phyloP scores from a whole-genome alignment of 1,140 invertebrate genomes.

The Drosophila teissieri region DNA sequence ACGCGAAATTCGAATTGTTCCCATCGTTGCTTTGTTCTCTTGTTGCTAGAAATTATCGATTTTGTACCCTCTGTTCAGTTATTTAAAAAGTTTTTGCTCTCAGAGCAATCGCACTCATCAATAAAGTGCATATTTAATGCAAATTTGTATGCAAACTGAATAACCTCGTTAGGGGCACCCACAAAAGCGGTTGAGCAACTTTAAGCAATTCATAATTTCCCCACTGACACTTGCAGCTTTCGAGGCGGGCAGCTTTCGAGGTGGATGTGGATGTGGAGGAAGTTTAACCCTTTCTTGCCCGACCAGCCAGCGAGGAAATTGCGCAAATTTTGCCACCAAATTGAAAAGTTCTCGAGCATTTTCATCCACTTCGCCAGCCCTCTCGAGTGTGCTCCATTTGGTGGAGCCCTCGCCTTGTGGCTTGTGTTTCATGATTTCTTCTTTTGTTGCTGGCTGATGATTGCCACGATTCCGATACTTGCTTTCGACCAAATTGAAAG shows the following conservation, averaged over 20 bases:
- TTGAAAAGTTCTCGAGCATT: conserved; percentile 70
- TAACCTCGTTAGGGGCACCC: conserved; percentile 7
- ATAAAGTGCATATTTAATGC: neutral
- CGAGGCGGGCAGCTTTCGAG: neutral
- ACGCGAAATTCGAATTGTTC: conserved; percentile 1
- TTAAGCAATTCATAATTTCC: conserved; percentile 69
- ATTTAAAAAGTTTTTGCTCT: neutral
- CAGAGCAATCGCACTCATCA: neutral
- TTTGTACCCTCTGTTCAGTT: neutral
- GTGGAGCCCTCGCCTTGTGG: conserved; percentile 34
- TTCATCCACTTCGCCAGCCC: conserved; percentile 26
- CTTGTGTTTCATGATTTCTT: conserved; percentile 63
- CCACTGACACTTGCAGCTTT: conserved; percentile 51
- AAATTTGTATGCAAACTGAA: conserved; percentile 3
- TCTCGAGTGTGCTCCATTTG: conserved; percentile 25
- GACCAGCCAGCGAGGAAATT: conserved; percentile 51
- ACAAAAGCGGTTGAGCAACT: conserved; percentile 32
- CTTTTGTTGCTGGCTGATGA: conserved; percentile 44
- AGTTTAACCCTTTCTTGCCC: conserved; percentile 1
- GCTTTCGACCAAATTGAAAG: conserved; percentile 63
- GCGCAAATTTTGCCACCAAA: conserved; percentile 70
- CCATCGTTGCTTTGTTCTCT: neutral
- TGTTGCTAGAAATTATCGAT: neutral
- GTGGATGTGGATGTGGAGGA: neutral
- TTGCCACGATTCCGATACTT: conserved; percentile 69